These are phyloP conservation scores for Peromyscus polionotus DNA, from an alignment of 2,113 vertebrate genomes.

Conservation along the genomic window DNA sequence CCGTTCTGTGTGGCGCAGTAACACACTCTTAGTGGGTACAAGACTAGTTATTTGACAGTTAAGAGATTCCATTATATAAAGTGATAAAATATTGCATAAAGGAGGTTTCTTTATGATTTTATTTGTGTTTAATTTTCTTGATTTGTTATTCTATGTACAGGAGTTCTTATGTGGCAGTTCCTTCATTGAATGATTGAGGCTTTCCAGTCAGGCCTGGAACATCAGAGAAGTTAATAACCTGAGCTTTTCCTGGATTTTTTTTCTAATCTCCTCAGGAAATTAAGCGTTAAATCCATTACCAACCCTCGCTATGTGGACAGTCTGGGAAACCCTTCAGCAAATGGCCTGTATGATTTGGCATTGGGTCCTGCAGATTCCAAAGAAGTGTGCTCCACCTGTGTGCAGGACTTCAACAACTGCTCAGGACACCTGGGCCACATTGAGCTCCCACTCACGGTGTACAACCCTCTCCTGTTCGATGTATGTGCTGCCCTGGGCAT, in stretches of 20 bases:
- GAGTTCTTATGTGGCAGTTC: not conserved
- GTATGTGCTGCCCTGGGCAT: slow-evolving; percentile 84
- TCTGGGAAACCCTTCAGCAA: slow-evolving; percentile 92
- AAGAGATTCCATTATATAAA: not conserved
- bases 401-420: slow-evolving; percentile 95
- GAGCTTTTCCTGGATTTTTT: slow-evolving; percentile 9
- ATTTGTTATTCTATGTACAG: not conserved
- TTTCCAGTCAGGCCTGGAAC: not conserved
- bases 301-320: slow-evolving; percentile 92
- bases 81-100: slow-evolving; percentile 32
- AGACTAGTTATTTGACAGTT: not conserved
- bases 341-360: slow-evolving; percentile 95
- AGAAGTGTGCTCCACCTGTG: slow-evolving; percentile 96
- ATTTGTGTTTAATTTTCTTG: slow-evolving; percentile 31
- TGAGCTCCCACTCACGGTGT: slow-evolving; percentile 94
- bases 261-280: slow-evolving; percentile 87
- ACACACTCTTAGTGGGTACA: not conserved
- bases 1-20: too few relatives aligned
- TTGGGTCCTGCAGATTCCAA: slow-evolving; percentile 94
- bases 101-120: slow-evolving; percentile 19
- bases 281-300: slow-evolving; percentile 95
- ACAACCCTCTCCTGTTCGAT: slow-evolving; percentile 97
- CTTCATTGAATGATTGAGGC: not conserved
- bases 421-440: slow-evolving; percentile 96
- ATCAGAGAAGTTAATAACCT: not conserved